These are phyloP conservation scores for Amblyraja radiata DNA, from an alignment of 2,797 vertebrate species.

Conservation along the genomic window DNA sequence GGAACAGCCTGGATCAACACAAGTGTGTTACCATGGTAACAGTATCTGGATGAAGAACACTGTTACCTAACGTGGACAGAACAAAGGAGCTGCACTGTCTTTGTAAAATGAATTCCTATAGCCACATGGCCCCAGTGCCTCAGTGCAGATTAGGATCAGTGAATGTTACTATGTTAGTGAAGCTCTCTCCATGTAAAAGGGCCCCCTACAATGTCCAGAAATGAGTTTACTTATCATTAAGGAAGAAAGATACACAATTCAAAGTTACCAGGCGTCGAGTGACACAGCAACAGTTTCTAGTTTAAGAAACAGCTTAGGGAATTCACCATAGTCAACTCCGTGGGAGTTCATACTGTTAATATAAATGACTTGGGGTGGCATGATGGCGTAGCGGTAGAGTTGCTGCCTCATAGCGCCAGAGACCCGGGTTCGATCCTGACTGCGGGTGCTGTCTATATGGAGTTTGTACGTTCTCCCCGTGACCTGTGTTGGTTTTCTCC, in stretches of 20 bases:
- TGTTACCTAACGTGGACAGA: conserved; percentile 11
- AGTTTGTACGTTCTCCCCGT: too few species aligned
- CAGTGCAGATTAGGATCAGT: background rate
- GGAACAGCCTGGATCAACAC: conserved; percentile 8
- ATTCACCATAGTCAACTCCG: background rate
- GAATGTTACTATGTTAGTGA: background rate
- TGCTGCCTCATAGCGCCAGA: too few species aligned
- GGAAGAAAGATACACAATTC: background rate
- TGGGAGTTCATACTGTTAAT: background rate
- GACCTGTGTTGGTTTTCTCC: too few species aligned
- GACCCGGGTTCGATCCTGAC: too few species aligned
- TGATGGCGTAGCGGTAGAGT: too few species aligned
- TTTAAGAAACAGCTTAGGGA: background rate
- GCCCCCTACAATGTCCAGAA: background rate
- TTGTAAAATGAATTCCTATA: conserved; percentile 32
- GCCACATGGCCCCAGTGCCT: background rate
- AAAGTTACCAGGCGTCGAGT: background rate
- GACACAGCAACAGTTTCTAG: background rate
- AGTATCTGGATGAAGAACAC: conserved; percentile 7
- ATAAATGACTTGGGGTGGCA: background rate
- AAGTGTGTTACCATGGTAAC: conserved; percentile 12
- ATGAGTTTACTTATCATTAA: conserved; percentile 1
- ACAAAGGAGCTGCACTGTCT: conserved; percentile 31
- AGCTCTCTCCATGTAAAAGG: background rate
- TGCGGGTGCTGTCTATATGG: too few species aligned